phyloP scores from a whole-genome alignment of 2,888 invertebrate species.

The Philonicus albiceps region DNA sequence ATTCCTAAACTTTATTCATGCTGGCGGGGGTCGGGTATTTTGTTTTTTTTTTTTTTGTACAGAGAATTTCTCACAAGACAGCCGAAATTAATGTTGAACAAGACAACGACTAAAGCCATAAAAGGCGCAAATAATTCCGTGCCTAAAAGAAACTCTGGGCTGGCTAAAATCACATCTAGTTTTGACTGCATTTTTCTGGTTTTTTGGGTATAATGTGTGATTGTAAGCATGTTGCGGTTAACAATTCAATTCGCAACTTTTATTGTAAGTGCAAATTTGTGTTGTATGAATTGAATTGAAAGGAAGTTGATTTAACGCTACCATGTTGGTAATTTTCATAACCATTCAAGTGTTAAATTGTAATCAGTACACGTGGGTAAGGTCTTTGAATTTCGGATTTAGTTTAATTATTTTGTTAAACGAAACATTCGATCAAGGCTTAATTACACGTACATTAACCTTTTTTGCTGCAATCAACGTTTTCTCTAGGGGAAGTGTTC shows the following conservation, averaged over 20 bases:
- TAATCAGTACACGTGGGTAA: not conserved
- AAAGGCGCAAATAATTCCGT: not conserved
- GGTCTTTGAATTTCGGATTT: not conserved
- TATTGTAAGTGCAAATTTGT: not conserved
- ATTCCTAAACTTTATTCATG: not conserved
- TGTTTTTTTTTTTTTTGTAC: too few species aligned
- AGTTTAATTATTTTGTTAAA: not conserved
- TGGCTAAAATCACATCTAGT: not conserved
- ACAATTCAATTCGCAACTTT: not conserved
- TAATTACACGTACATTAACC: not conserved
- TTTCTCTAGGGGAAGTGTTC: not conserved
- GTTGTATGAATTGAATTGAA: not conserved
- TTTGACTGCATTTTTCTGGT: not conserved
- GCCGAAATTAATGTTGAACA: not conserved
- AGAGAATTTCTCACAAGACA: not conserved
- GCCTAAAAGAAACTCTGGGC: not conserved
- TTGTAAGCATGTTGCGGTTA: not conserved
- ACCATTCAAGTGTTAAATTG: not conserved
- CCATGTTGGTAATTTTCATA: not conserved
- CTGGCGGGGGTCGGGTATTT: not conserved
- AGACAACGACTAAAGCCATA: not conserved
- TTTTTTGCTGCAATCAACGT: not conserved
- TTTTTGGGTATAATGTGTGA: not conserved
- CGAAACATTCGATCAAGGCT: not conserved
- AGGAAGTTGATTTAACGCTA: not conserved